Conservation (phyloP, 2,888 invertebrate genomes). For the Neoaliturus tenellus region DNA sequence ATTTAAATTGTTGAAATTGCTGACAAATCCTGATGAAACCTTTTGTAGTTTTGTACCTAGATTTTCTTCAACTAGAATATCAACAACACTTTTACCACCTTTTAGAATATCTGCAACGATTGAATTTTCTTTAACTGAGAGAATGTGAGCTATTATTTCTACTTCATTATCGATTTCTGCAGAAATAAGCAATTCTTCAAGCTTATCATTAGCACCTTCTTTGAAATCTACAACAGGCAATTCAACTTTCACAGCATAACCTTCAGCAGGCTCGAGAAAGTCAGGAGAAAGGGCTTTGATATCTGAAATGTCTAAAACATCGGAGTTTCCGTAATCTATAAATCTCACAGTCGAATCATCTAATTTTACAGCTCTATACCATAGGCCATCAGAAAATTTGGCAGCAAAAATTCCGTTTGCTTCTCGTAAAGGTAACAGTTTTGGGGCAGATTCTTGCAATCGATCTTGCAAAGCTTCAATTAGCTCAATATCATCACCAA, state of each 20-base stretch:
- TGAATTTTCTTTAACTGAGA: conserved; percentile 69
- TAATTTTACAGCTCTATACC: conserved; percentile 80
- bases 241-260: conserved; percentile 52
- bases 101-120: conserved; percentile 79
- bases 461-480: conserved; percentile 79
- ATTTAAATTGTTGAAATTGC: conserved; percentile 80
- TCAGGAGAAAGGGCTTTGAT: conserved; percentile 51
- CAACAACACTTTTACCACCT: conserved; percentile 79
- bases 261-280: conserved; percentile 53
- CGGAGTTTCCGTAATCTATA: conserved; percentile 88
- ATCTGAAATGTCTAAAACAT: conserved; percentile 71
- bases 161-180: conserved; percentile 43
- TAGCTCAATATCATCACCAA: conserved; percentile 75
- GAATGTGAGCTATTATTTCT: conserved; percentile 50
- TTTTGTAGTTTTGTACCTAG: conserved; percentile 73
- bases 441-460: conserved; percentile 77
- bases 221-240: conserved; percentile 40
- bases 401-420: conserved; percentile 76
- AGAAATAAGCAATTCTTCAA: conserved; percentile 74
- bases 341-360: conserved; percentile 80
- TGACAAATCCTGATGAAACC: conserved; percentile 77
- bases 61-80: conserved; percentile 73
- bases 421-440: conserved; percentile 19
- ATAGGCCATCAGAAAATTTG: conserved; percentile 78
- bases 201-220: conserved; percentile 25